phyloP scores from a whole-genome alignment of 2,113 vertebrate species.

The Ascaphus truei region DNA sequence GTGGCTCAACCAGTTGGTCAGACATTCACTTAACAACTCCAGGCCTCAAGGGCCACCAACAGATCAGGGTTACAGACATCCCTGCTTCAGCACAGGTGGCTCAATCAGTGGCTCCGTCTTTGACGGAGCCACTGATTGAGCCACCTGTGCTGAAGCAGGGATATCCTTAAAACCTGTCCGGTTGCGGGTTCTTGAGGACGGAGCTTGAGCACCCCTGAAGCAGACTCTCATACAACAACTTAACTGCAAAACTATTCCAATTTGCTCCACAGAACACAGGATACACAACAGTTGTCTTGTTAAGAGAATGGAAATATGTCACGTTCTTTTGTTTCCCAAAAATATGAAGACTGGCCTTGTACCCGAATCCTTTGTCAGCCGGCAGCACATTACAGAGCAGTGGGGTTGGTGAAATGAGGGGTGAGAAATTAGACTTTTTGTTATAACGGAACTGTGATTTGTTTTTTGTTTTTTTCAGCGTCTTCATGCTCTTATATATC shows the following conservation, averaged over 20 bases:
- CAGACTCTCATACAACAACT: conserved; percentile 51
- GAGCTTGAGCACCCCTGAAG: no score
- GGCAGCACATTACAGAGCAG: background rate
- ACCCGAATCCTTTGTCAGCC: background rate
- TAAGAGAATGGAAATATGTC: conserved; percentile 23
- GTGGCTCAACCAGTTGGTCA: no score
- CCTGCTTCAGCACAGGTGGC: no score
- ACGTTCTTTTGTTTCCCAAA: conserved; percentile 25
- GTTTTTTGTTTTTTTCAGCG: conserved; percentile 44
- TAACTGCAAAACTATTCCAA: no score
- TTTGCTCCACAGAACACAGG: background rate
- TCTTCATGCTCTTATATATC: conserved; percentile 53
- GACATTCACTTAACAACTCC: no score
- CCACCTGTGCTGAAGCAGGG: no score
- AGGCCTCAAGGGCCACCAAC: no score
- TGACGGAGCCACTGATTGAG: no score
- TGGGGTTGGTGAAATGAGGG: conserved; percentile 49
- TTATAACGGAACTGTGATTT: conserved; percentile 83
- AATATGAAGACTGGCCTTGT: conserved; percentile 18
- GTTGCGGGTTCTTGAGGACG: no score
- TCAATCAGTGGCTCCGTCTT: no score
- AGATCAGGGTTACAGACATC: no score
- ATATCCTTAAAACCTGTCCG: no score
- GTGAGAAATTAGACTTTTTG: conserved; percentile 66
- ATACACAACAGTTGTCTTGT: conserved; percentile 12